A percentile compares a stretch with the other conserved stretches of the same genome.
Conservation (phyloP, 2,888 invertebrate genomes). For the Petrolisthes manimaculis region DNA sequence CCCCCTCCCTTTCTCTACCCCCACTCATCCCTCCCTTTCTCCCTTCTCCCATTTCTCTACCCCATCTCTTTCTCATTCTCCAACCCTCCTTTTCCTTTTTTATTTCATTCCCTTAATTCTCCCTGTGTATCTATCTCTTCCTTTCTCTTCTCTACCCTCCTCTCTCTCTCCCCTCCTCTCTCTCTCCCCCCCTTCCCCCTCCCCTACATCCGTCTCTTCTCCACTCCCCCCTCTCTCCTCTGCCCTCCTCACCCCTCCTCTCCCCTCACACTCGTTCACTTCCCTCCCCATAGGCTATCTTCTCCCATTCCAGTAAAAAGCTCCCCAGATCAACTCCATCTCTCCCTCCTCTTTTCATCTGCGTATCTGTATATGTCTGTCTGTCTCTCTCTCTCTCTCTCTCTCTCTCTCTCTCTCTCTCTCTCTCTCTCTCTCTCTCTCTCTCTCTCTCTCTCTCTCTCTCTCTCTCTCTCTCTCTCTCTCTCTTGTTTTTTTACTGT, state of each 20-base stretch:
- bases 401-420: conserved; percentile 1
- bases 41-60: neutral
- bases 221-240: too few relatives aligned
- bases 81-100: too few relatives aligned
- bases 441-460: neutral
- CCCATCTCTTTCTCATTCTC: conserved; percentile 8
- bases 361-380: neutral
- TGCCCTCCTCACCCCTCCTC: neutral
- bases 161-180: too few relatives aligned
- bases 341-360: neutral
- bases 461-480: conserved; percentile 5
- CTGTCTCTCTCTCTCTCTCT: too few relatives aligned
- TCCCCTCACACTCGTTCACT: neutral
- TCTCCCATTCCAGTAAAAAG: too few relatives aligned
- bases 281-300: neutral
- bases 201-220: neutral
- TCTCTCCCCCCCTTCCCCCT: neutral
- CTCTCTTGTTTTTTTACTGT: neutral
- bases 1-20: neutral
- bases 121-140: too few relatives aligned
- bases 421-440: neutral
- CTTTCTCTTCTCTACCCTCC: neutral
- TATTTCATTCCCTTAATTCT: too few relatives aligned
- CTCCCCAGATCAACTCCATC: neutral
- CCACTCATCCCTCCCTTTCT: neutral